Conservation (phyloP, 1,140 invertebrate genomes). For the Globodera ellingtonae region DNA sequence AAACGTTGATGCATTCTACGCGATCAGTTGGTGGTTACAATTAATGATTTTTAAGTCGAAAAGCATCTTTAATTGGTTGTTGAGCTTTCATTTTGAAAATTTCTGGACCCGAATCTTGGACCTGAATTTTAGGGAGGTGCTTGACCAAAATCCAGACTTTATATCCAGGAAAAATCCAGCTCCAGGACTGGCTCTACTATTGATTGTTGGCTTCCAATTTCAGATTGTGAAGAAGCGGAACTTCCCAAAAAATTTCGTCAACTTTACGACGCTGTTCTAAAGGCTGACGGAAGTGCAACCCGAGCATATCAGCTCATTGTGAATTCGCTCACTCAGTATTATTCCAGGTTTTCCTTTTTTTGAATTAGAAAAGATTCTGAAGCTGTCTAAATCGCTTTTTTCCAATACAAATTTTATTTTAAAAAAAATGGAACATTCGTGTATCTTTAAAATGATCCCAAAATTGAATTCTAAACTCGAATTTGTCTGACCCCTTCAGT, state of each 20-base stretch:
- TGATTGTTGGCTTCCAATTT: not conserved
- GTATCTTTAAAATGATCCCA: too few relatives aligned
- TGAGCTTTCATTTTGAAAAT: too few relatives aligned
- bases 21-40: not conserved
- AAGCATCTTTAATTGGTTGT: not conserved
- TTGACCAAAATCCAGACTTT: too few relatives aligned
- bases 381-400: not conserved
- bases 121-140: too few relatives aligned
- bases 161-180: too few relatives aligned
- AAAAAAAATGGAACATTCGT: too few relatives aligned
- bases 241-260: not conserved
- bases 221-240: slow-evolving; percentile 15
- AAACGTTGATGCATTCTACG: slow-evolving; percentile 1
- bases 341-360: slow-evolving; percentile 16
- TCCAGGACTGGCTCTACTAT: too few relatives aligned
- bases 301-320: slow-evolving; percentile 19
- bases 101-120: too few relatives aligned
- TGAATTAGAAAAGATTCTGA: not conserved
- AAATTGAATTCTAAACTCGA: too few relatives aligned
- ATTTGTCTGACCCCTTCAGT: too few relatives aligned
- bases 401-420: not conserved
- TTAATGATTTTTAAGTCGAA: not conserved
- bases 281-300: not conserved
- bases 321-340: slow-evolving; percentile 14
- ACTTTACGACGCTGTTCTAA: slow-evolving; percentile 10